phyloP scores from a whole-genome alignment of 2,888 invertebrate species.

The Dinocampus coccinellae region DNA sequence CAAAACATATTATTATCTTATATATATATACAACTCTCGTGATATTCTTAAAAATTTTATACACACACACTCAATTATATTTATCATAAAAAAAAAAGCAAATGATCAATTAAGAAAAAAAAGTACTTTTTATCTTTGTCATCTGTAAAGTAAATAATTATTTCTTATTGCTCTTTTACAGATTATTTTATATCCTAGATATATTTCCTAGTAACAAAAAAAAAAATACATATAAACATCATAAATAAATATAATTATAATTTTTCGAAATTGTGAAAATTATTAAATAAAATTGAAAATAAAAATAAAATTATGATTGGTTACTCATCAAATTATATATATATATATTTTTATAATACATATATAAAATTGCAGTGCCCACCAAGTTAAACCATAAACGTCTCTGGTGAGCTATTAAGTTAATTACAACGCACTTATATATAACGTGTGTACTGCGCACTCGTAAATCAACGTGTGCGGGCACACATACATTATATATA shows the following conservation, averaged over 20 bases:
- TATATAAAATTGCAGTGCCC: background rate
- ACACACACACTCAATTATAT: background rate
- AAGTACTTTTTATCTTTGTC: background rate
- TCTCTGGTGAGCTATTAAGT: conserved; percentile 26
- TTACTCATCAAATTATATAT: background rate
- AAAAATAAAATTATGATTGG: conserved; percentile 10
- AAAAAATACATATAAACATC: too few species aligned
- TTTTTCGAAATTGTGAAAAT: background rate
- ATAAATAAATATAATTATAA: conserved; percentile 10
- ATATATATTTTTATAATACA: conserved; percentile 1
- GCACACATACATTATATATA: conserved; percentile 44
- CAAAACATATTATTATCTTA: conserved; percentile 1
- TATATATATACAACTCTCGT: too few species aligned
- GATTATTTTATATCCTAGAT: too few species aligned
- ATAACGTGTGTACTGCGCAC: conserved; percentile 17
- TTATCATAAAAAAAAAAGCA: too few species aligned
- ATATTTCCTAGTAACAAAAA: too few species aligned
- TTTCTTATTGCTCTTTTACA: too few species aligned
- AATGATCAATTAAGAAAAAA: background rate
- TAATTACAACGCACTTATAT: conserved; percentile 30
- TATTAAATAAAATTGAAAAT: background rate
- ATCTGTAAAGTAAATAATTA: too few species aligned
- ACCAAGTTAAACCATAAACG: conserved; percentile 18
- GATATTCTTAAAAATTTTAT: too few species aligned
- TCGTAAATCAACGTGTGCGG: conserved; percentile 52